Base-by-base conservation (phyloP, 1,140 invertebrate genomes). In the Aphidius ervi region DNA sequence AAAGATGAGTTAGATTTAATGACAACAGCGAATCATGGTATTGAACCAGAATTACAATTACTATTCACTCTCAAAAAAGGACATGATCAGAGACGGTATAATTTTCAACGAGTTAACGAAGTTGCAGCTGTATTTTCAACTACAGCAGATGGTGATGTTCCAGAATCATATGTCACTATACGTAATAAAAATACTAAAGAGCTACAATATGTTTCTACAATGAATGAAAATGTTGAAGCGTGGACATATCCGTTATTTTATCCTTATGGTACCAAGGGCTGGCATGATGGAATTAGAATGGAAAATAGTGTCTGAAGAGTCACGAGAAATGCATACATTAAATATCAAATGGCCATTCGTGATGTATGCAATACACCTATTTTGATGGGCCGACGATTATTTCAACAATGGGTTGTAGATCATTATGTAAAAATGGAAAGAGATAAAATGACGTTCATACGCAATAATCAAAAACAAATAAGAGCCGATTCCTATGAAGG, bases 161-260 rank as follows among this genome's bases (percentile, higher is more conserved):
- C 41, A 6, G 50, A 46, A 54, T 46, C 58, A 47, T 42, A 59
- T 10, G 58, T 60, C 4, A 60, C 49, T 6, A 39, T 54, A 45
- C 48, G 16, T 23, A 60, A 60, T 46, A 54, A 37, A 54, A 39
- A 39, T 5, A 54, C 31, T 6, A 60, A 53, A 54, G 23, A 31
- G 23, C 31, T 54, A 39, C n/a, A 46, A 46, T 54, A 9, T 39
- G 10, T 58, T 16, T 49, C 31, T 49, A 49, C 42, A 37, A 37
- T 54, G 41, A 50, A 60, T 54, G 39, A 10, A 8, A 60, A 60
- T n/a, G 42, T 55, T 4, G 59, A 60, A 40, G 50, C 59, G 6
- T 60, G 58, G 49, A 53, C 40, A 31, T 59, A 59, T 46, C 58
- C 58, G 2, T 46, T 46, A 39, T 54, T 60, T 54, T 60, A 60